Base-by-base conservation (phyloP, 2,888 invertebrate species). In the Unio pictorum region DNA sequence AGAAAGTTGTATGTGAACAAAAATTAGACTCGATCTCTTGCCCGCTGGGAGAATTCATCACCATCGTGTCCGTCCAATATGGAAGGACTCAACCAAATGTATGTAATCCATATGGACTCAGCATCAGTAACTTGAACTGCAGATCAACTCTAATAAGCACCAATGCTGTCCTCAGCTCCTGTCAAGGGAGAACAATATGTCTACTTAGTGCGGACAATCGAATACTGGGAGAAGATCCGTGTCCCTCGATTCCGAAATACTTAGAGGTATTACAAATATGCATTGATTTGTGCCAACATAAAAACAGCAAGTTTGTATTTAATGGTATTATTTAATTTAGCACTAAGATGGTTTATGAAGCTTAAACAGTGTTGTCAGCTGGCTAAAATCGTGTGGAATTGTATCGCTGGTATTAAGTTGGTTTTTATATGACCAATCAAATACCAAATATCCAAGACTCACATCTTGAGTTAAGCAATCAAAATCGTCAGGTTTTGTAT, bases 221-320 rank as follows among this genome's bases (percentile, higher is more conserved):
- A 7, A 64, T 66, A n/a, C 45, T 77, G 18, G 75, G 78, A 1
- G 81, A 80, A 23, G 76, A 81, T 61, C 81, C 81, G 18, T 81
- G 81, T 63, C 76, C 77, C 2, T 61, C 62, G 15, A 66, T 67
- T 17, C 62, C 78, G 0, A 81, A 81, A 69, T 81, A 81, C 67
- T 59, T 81, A 55, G 54, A 64, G 61, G 75, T 75, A 66, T 45
- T 45, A 4, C 45, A 15, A 45, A 15, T 45, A 45, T 45, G 45
- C 45, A 3, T 11, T 15, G 45, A 45, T 45, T 45, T 45, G 11
- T 45, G 3, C 45, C 11, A 45, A 45, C 3, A 45, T 15, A 45
- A 45, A 34, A 45, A 15, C 2, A 3, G 15, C 11, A 45, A 45
- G 45, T 45, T 45, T 45, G 45, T 15, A 11, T 45, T 45, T 45